These are phyloP conservation scores for Candidula unifasciata DNA, from an alignment of 2,888 invertebrate species.

Conservation along the genomic window DNA sequence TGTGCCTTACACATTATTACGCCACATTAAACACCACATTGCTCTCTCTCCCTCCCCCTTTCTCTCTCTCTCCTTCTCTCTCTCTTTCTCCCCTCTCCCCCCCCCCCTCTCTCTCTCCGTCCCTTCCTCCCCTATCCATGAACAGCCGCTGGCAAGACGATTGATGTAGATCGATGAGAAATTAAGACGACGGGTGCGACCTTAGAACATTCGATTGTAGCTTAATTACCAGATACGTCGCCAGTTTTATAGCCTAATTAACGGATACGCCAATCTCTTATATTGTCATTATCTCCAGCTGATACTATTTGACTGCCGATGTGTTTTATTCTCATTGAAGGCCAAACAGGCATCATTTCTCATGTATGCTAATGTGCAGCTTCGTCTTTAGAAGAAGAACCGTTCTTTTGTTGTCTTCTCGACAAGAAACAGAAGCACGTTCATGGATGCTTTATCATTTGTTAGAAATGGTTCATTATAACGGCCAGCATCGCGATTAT, in stretches of 20 bases:
- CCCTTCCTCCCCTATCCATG: not conserved
- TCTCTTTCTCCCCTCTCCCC: not conserved
- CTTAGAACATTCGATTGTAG: not conserved
- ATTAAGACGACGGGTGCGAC: constrained; percentile 21
- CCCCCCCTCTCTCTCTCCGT: not conserved
- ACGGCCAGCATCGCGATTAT: too few species aligned
- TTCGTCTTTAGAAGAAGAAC: too few species aligned
- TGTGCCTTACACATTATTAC: not conserved
- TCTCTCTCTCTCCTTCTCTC: not conserved
- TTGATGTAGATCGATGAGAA: constrained; percentile 16
- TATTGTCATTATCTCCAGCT: constrained; percentile 17
- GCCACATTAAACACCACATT: not conserved
- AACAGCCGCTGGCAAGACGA: not conserved
- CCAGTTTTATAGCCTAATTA: constrained; percentile 37
- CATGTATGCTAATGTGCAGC: not conserved
- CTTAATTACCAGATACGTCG: constrained; percentile 37
- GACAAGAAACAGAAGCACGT: too few species aligned
- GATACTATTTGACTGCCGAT: constrained; percentile 23
- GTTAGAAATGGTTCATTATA: too few species aligned
- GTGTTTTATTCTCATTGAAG: not conserved
- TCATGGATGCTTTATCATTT: too few species aligned
- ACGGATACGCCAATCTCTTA: constrained; percentile 24
- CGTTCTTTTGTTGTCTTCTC: too few species aligned
- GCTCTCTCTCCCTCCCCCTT: not conserved
- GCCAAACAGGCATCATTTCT: not conserved